These are phyloP conservation scores for Amiota communis DNA, from an alignment of 2,888 invertebrate species.

Conservation along the genomic window DNA sequence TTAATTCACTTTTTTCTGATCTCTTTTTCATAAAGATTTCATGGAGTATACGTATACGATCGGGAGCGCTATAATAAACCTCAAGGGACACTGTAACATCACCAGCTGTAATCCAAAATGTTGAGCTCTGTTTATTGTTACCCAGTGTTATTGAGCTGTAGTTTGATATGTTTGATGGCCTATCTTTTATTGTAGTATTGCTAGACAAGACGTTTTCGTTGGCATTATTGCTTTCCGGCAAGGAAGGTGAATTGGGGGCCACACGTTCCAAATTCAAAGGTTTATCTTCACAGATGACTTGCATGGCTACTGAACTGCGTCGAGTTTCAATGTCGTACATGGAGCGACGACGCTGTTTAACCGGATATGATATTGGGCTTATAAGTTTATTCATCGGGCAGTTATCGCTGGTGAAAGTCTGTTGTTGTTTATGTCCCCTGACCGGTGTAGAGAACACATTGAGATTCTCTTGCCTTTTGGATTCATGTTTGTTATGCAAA, in stretches of 20 bases:
- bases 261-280: slow-evolving; percentile 52
- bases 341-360: slow-evolving; percentile 44
- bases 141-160: neutral
- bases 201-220: slow-evolving; percentile 55
- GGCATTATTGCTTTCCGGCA: slow-evolving; percentile 28
- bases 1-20: slow-evolving; percentile 57
- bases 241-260: slow-evolving; percentile 43
- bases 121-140: slow-evolving; percentile 40
- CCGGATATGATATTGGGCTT: slow-evolving; percentile 51
- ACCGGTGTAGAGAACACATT: slow-evolving; percentile 64
- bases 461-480: slow-evolving; percentile 36
- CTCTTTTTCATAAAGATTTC: slow-evolving; percentile 68
- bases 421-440: slow-evolving; percentile 40
- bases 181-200: slow-evolving; percentile 54
- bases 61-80: slow-evolving; percentile 51
- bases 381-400: slow-evolving; percentile 52
- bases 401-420: slow-evolving; percentile 23
- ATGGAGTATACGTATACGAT: slow-evolving; percentile 59
- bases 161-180: slow-evolving; percentile 36
- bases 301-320: slow-evolving; percentile 67
- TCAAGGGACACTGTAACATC: slow-evolving; percentile 62
- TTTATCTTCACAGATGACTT: slow-evolving; percentile 68
- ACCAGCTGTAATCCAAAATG: slow-evolving; percentile 64
- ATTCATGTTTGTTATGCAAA: slow-evolving; percentile 1
- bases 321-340: slow-evolving; percentile 49